Base-by-base conservation (phyloP, 2,797 vertebrate genomes). In the Melanogrammus aeglefinus region DNA sequence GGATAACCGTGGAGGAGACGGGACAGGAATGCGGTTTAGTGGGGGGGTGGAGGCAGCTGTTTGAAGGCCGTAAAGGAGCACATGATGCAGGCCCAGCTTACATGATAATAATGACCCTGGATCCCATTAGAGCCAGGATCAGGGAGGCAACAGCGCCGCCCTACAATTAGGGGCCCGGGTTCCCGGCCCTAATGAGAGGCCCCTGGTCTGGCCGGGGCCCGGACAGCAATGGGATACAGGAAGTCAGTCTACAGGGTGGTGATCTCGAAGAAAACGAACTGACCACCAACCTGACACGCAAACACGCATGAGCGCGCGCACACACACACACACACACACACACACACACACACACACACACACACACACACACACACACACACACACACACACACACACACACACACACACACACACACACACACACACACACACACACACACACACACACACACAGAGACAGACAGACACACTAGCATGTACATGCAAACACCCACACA, bases 51-150 rank as follows among this genome's bases (percentile, higher is more conserved):
- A 90, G 91, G 87, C 91, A 93, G 91, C 90, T 93, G 91, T 91
- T 90, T 85, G 84, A 81, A 82, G 84, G 83, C 79, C 39, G 70
- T 92, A 91, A 93, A 82, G 83, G 29, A 71, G 13, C 12, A 4
- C 80, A 79, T 83, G 81, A 91, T 90, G 90, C 85, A 84, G 86
- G 85, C 86, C 86, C 82, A 84, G 82, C 84, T 82, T 82, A 83
- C 88, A 90, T 88, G 82, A 90, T 93, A 93, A 92, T 94, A 88
- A 92, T 81, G 87, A 91, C 91, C 90, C 84, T 92, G 89, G 84
- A 85, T 90, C 83, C 88, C 84, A 89, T 91, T 91, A 93, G 85
- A 63, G 82, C 81, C 80, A 84, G 84, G 86, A 89, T 88, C 83
- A 86, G 88, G 84, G 86, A 91, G 90, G 87, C 75, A 80, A 86